phyloP scores from a whole-genome alignment of 2,888 invertebrate species.

The Conistra vaccinii region DNA sequence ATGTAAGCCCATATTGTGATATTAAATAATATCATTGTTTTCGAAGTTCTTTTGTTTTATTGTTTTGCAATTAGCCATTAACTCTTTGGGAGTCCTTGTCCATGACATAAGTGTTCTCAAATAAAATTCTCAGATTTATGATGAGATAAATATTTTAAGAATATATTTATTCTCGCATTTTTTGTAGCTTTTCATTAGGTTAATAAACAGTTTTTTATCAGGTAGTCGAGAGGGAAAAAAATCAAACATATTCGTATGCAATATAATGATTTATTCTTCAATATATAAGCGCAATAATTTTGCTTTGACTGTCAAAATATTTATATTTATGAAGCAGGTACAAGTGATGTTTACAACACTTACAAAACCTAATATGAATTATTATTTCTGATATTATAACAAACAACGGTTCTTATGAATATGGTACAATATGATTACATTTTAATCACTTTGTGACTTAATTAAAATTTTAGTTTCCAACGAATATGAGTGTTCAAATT shows the following conservation, averaged over 20 bases:
- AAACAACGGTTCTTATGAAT: constrained; percentile 62
- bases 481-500: constrained; percentile 67
- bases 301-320: constrained; percentile 90
- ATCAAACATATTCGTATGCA: constrained; percentile 79
- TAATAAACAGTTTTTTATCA: background rate
- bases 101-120: background rate
- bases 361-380: constrained; percentile 80
- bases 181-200: background rate
- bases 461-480: constrained; percentile 64
- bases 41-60: constrained; percentile 52
- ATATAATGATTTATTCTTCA: constrained; percentile 89
- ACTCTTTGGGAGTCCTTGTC: background rate
- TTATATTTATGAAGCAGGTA: constrained; percentile 89
- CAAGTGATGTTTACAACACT: constrained; percentile 89
- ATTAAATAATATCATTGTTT: constrained; percentile 82
- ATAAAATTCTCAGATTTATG: background rate
- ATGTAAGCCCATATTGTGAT: constrained; percentile 81
- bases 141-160: background rate
- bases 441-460: constrained; percentile 77
- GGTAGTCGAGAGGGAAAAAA: constrained; percentile 34
- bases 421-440: constrained; percentile 61
- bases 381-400: constrained; percentile 68
- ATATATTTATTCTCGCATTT: background rate
- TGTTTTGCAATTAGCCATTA: constrained; percentile 14
- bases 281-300: constrained; percentile 90